A percentile compares a stretch with the other conserved stretches of the same genome.
phyloP scores from a whole-genome alignment of 2,888 invertebrate species.

The Drosophila paucipuncta region DNA sequence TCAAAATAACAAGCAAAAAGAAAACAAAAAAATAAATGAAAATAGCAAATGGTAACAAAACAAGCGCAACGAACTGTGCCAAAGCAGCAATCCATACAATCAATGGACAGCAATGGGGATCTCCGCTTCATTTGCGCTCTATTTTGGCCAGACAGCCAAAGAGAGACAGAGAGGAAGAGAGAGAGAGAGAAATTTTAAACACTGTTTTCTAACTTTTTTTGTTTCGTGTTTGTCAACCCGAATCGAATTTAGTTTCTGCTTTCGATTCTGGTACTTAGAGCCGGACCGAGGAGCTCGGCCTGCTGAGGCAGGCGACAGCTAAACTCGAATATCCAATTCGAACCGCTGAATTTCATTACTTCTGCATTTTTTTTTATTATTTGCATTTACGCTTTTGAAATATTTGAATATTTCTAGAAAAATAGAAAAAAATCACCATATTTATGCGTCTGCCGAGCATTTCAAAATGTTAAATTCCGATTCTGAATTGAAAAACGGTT shows the following conservation, averaged over 20 bases:
- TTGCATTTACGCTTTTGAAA: no score
- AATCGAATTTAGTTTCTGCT: neutral
- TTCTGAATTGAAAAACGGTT: neutral
- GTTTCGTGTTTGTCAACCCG: neutral
- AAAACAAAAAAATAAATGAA: neutral
- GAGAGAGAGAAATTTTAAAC: neutral
- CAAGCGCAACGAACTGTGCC: constrained; percentile 25
- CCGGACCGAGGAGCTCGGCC: neutral
- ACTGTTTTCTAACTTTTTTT: neutral
- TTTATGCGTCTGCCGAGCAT: neutral
- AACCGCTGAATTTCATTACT: neutral
- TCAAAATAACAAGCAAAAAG: neutral
- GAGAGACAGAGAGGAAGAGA: neutral
- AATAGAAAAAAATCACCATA: neutral
- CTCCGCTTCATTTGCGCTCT: constrained; percentile 24
- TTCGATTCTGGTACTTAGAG: neutral
- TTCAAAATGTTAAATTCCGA: neutral
- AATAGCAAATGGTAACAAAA: constrained; percentile 5
- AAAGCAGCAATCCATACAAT: constrained; percentile 23
- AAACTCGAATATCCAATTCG: neutral
- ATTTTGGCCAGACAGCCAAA: constrained; percentile 8
- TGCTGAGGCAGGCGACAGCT: neutral
- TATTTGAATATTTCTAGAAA: no score
- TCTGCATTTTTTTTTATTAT: neutral
- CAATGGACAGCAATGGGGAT: constrained; percentile 18